A percentile compares a stretch with the other conserved stretches of the same genome.
phyloP scores from a whole-genome alignment of 2,797 vertebrate genomes.

The Echeneis naucrates region DNA sequence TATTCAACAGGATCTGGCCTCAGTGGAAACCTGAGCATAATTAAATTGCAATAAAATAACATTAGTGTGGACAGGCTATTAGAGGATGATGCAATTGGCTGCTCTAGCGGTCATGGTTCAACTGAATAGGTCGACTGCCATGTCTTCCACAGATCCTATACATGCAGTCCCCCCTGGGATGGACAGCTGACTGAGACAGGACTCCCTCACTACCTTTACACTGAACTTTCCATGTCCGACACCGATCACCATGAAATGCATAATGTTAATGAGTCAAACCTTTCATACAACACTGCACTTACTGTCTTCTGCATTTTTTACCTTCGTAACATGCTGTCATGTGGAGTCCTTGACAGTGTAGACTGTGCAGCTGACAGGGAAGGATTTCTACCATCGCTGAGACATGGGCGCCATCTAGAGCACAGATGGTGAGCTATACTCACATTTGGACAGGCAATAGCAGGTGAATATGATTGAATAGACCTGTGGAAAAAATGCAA shows the following conservation, averaged over 20 bases:
- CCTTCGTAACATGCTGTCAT: constrained; percentile 15
- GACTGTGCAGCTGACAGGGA: not conserved
- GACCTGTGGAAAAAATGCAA: not conserved
- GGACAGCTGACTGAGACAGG: constrained; percentile 42
- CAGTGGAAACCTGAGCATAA: constrained; percentile 88
- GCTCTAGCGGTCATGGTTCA: constrained; percentile 80
- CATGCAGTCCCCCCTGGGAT: constrained; percentile 27
- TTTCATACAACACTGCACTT: constrained; percentile 4
- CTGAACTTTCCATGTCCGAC: constrained; percentile 25
- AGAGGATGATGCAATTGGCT: constrained; percentile 84
- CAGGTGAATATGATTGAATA: not conserved
- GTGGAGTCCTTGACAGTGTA: not conserved
- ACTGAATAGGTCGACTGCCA: constrained; percentile 71
- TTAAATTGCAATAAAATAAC: constrained; percentile 91
- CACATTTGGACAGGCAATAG: not conserved
- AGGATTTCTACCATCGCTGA: constrained; percentile 45
- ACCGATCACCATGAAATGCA: constrained; percentile 6
- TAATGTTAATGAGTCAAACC: constrained; percentile 1
- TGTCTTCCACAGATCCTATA: constrained; percentile 40
- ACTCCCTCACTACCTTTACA: not conserved
- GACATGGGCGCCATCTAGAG: constrained; percentile 79
- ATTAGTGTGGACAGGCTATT: constrained; percentile 87
- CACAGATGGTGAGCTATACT: constrained; percentile 29
- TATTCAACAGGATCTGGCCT: constrained; percentile 84
- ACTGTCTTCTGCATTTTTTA: not conserved